Evolutionary conservation across 2,888 invertebrate genomes (phyloP), one percentile per base, ranked within the genome.

Genomic region (Mesorhabditis belari): DNA sequence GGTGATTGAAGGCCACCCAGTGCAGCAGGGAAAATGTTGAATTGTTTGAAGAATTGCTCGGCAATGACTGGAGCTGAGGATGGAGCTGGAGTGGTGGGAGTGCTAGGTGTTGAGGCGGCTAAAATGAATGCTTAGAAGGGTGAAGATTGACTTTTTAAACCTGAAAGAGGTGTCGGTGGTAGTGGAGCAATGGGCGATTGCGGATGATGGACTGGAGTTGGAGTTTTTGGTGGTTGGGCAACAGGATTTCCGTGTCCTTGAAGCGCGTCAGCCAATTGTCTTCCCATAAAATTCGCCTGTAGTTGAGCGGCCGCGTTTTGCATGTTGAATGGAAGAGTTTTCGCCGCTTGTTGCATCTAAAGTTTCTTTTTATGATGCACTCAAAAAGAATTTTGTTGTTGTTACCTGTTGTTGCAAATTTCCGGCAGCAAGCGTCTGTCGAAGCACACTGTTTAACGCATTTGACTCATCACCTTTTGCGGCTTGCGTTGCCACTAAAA

Each of bases 371-470:
- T n/a, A n/a, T n/a, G n/a, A n/a, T n/a, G n/a, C n/a, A n/a, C n/a
- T n/a, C n/a, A n/a, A n/a, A n/a, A n/a, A n/a, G n/a, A n/a, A n/a
- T n/a, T n/a, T n/a, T n/a, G n/a, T n/a, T n/a, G n/a, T n/a, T n/a
- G n/a, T n/a, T n/a, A n/a, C n/a, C n/a, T 67, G 64, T 55, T 71
- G 71, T 28, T 62, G 61, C 27, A 69, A 53, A 4, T 61, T 66
- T 25, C 65, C 67, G 28, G 68, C 68, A 24, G 73, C 73, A 6
- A 73, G 60, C 3, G 69, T 70, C 44, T 73, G 73, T 29, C 73
- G 62, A n/a, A 73, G 62, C 4, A 69, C 70, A 25, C 58, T 66
- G 55, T 70, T 68, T 62, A 72, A 51, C 49, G 68, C 68, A 49
- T 68, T 68, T 54, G 67, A 69, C 28, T 72, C 67, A n/a, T 65